phyloP scores from a whole-genome alignment of 2,888 invertebrate species.

The Microctonus brassicae region DNA sequence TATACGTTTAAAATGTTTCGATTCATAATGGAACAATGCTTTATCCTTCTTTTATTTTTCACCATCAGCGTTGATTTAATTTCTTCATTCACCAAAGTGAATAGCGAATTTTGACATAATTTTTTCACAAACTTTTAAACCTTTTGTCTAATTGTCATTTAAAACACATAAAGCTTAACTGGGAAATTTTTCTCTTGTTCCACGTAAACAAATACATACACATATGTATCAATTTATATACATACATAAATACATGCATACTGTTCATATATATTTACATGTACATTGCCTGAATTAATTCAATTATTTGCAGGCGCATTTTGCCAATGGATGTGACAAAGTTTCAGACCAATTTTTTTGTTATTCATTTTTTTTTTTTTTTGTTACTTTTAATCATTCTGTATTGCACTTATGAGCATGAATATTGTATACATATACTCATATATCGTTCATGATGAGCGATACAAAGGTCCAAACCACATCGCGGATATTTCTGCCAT shows the following conservation, averaged over 20 bases:
- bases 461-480: neutral
- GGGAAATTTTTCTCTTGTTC: no score
- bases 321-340: conserved; percentile 1
- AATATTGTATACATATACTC: neutral
- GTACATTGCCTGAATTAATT: neutral
- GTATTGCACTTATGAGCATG: neutral
- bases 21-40: conserved; percentile 19
- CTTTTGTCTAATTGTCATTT: neutral
- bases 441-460: neutral
- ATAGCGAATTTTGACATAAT: conserved; percentile 7
- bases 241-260: neutral
- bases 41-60: conserved; percentile 4
- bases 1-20: conserved; percentile 16
- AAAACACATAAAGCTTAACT: neutral
- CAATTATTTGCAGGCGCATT: neutral
- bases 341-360: no score
- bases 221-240: neutral
- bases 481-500: conserved; percentile 6
- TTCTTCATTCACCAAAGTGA: conserved; percentile 22
- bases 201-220: neutral
- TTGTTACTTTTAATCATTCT: neutral
- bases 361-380: neutral
- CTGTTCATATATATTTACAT: neutral
- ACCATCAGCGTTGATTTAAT: conserved; percentile 5
- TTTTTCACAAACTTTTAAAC: neutral